phyloP scores from a whole-genome alignment of 2,888 invertebrate species.

The Choristoneura rosaceana region DNA sequence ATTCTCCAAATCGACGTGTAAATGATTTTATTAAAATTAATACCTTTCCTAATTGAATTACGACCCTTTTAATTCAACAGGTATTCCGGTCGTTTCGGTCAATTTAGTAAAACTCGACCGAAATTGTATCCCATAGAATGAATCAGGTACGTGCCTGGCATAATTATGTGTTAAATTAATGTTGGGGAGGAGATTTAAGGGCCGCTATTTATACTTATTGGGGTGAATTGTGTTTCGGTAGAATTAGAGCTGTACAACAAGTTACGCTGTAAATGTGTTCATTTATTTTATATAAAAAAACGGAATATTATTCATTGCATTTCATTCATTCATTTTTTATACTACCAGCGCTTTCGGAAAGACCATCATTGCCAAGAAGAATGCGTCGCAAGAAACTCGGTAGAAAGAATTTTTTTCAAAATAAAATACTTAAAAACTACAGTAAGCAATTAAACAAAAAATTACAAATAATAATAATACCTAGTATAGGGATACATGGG shows the following conservation, averaged over 20 bases:
- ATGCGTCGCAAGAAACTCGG: too few relatives aligned
- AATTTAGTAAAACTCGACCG: constrained; percentile 15
- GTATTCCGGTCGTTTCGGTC: constrained; percentile 17
- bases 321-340: too few relatives aligned
- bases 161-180: constrained; percentile 32
- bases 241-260: background rate
- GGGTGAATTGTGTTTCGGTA: background rate
- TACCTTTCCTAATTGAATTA: constrained; percentile 20
- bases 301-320: too few relatives aligned
- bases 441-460: too few relatives aligned
- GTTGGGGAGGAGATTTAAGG: background rate
- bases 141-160: constrained; percentile 16
- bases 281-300: too few relatives aligned
- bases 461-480: too few relatives aligned
- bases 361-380: too few relatives aligned
- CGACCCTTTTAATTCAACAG: constrained; percentile 31
- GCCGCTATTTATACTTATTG: constrained; percentile 7
- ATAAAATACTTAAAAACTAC: too few relatives aligned
- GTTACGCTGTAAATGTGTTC: too few relatives aligned
- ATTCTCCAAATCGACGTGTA: background rate
- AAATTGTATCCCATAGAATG: constrained; percentile 30
- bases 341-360: too few relatives aligned
- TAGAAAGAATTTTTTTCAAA: too few relatives aligned
- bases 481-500: too few relatives aligned
- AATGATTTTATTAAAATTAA: constrained; percentile 12